phyloP scores from a whole-genome alignment of 2,888 invertebrate species.

The Platerodrilus igneus region DNA sequence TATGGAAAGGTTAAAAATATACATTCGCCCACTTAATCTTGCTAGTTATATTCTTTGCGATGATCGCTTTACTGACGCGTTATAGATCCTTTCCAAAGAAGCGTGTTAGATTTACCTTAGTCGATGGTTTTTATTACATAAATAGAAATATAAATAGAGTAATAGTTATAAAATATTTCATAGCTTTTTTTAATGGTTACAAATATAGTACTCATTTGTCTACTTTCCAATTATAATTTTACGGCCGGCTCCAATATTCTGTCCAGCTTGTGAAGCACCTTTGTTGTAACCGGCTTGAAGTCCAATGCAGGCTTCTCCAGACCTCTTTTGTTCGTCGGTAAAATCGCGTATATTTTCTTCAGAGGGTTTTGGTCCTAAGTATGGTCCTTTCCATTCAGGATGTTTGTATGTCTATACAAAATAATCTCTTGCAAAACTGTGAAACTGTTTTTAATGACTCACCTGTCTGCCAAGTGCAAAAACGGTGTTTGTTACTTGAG shows the following conservation, averaged over 20 bases:
- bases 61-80: too few relatives aligned
- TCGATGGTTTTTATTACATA: slow-evolving; percentile 30
- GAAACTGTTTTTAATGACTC: slow-evolving; percentile 30
- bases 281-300: slow-evolving; percentile 96
- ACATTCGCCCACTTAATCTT: too few relatives aligned
- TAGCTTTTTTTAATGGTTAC: slow-evolving; percentile 11
- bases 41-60: too few relatives aligned
- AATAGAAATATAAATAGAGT: slow-evolving; percentile 28
- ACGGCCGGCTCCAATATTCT: slow-evolving; percentile 84
- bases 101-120: too few relatives aligned
- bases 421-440: neutral
- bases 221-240: slow-evolving; percentile 89
- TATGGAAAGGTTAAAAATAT: slow-evolving; percentile 19
- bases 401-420: slow-evolving; percentile 71
- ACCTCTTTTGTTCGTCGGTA: slow-evolving; percentile 83
- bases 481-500: slow-evolving; percentile 77
- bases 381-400: slow-evolving; percentile 79
- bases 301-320: slow-evolving; percentile 85
- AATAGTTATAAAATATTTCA: too few relatives aligned
- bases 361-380: slow-evolving; percentile 89
- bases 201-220: too few relatives aligned
- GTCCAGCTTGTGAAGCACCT: slow-evolving; percentile 89
- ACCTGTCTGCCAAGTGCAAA: slow-evolving; percentile 83
- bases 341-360: slow-evolving; percentile 94
- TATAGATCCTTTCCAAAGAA: too few relatives aligned